Base-by-base conservation (phyloP, 2,888 invertebrate genomes). In the Tenthredo mesomela region DNA sequence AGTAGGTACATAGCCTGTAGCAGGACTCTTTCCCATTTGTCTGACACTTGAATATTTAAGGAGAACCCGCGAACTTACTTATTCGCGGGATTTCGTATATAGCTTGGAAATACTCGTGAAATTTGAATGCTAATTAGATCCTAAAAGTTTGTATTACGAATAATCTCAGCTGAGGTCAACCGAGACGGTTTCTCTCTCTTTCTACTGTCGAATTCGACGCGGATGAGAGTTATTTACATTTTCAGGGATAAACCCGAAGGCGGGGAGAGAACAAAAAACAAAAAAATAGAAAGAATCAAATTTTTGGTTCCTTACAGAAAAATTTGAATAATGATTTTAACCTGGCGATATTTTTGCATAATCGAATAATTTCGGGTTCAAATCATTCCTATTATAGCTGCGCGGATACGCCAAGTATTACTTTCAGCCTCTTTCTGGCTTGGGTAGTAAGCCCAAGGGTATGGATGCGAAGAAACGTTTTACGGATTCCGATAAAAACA, bases 121-220 rank as follows among this genome's bases (percentile, higher is more conserved):
- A 67, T 67, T 33, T 67, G 67, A 67, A 67, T 67, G 33, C 33
- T 67, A 67, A 67, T 67, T 67, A 33, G 33, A 67, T 67, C 67
- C 33, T 0, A 18, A 18, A 33, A 67, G 33, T 67, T 67, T 33
- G 29, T 12, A 33, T 33, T 67, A 12, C 67, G 67, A 33, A 67
- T 67, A 67, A 67, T 67, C 18, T 18, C 33, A 15, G 33, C 29
- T 18, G 33, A 67, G 67, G 67, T 67, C 67, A 67, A 67, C 33
- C 33, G 5, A 33, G 67, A 18, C 33, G 33, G 29, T 67, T 67
- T 33, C 33, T 54, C n/a, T 54, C 54, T 25, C 61, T 61, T 10
- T 25, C 12, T 12, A 25, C 3, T 12, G 25, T 33, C 67, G 33
- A 67, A 67, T 67, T 18, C 1, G 29, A 67, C 33, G 2, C 1